phyloP scores from a whole-genome alignment of 2,113 vertebrate species.

The Pachycephala philippinensis region DNA sequence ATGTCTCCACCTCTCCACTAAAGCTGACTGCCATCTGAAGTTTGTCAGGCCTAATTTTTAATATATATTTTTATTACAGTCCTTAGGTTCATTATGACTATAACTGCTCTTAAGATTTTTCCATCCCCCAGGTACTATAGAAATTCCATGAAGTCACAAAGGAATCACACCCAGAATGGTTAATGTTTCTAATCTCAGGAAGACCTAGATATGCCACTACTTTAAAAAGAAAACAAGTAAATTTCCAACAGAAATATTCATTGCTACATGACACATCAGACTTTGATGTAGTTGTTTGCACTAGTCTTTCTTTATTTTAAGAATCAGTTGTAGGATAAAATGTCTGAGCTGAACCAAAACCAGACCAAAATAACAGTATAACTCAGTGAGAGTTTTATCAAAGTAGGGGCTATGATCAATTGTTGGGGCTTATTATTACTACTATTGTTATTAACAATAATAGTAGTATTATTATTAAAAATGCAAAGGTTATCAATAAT shows the following conservation, averaged over 20 bases:
- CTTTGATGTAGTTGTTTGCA: conserved; percentile 17
- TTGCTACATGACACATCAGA: background rate
- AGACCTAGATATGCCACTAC: conserved; percentile 51
- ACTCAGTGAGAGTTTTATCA: background rate
- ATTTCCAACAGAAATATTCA: conserved; percentile 42
- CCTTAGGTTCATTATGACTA: background rate
- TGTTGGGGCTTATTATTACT: background rate
- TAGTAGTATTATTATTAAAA: background rate
- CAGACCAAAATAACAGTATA: background rate
- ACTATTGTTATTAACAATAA: background rate
- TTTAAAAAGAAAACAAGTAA: conserved; percentile 21
- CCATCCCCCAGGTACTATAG: background rate
- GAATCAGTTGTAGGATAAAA: background rate
- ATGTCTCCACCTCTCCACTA: background rate
- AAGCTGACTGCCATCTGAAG: background rate
- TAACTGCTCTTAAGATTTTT: background rate
- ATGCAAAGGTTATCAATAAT: background rate
- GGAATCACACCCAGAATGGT: background rate
- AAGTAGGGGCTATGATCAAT: background rate
- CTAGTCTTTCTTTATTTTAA: background rate
- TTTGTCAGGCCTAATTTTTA: background rate
- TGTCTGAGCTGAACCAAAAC: background rate
- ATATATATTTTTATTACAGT: background rate
- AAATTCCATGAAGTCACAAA: background rate
- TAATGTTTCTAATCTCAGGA: conserved; percentile 2